Evolutionary conservation across 1,140 invertebrate species (phyloP).

Genomic region (Wasmannia auropunctata): DNA sequence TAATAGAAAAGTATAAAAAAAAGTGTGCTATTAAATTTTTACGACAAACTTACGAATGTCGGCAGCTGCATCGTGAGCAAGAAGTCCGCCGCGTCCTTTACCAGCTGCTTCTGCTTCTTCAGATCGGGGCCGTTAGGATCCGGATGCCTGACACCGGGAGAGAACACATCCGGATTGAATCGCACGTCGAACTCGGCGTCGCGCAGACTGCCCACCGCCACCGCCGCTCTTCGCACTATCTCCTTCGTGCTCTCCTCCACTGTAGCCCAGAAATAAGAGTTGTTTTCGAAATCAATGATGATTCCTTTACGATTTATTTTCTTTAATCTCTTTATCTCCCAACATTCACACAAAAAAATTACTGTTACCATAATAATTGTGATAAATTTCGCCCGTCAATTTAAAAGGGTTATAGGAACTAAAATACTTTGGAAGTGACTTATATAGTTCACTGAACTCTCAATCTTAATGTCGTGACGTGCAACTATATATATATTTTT

Average conservation of each 20-base stretch:
- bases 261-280: conserved; percentile 76
- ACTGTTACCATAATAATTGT: too few species aligned
- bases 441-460: too few species aligned
- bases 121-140: conserved; percentile 89
- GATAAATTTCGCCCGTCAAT: too few species aligned
- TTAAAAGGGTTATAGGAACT: too few species aligned
- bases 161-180: conserved; percentile 99
- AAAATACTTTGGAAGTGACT: too few species aligned
- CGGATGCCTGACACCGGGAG: conserved; percentile 95
- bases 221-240: conserved; percentile 95
- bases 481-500: too few species aligned
- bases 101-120: conserved; percentile 93
- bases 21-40: background rate
- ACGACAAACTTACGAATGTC: conserved; percentile 91
- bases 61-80: conserved; percentile 97
- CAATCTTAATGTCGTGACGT: too few species aligned
- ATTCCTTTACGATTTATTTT: background rate
- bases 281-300: background rate
- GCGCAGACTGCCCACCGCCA: conserved; percentile 96
- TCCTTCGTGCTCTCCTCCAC: conserved; percentile 95
- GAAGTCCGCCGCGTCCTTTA: conserved; percentile 98
- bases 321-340: background rate
- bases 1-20: background rate
- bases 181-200: conserved; percentile 98
- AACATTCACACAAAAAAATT: too few species aligned